Evolutionary conservation across 1,140 invertebrate species (phyloP).

Genomic region (Notospermus geniculatus): DNA sequence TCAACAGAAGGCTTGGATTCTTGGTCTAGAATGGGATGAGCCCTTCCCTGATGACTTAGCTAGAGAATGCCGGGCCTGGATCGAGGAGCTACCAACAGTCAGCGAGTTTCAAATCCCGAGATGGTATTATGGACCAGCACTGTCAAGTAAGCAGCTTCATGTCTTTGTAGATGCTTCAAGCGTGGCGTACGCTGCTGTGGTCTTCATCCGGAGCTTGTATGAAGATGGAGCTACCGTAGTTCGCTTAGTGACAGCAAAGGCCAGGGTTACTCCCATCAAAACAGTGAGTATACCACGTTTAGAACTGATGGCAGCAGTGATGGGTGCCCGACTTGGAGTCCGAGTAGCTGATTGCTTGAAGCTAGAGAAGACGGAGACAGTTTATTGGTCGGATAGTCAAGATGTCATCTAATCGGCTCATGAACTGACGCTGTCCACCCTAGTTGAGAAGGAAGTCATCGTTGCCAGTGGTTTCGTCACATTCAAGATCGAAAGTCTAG

Average conservation of each 20-base stretch:
- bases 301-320: neutral
- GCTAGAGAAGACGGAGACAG: too few relatives aligned
- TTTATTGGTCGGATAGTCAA: too few relatives aligned
- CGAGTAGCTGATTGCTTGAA: too few relatives aligned
- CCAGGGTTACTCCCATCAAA: neutral
- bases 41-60: neutral
- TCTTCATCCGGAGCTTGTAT: neutral
- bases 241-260: neutral
- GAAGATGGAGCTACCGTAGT: neutral
- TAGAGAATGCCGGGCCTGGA: neutral
- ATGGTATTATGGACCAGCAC: neutral
- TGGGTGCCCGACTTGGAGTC: neutral
- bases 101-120: neutral
- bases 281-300: neutral
- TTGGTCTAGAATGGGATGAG: slow-evolving; percentile 1
- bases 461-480: too few relatives aligned
- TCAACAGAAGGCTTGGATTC: neutral
- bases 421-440: too few relatives aligned
- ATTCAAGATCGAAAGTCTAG: too few relatives aligned
- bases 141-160: neutral
- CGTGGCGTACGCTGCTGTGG: neutral
- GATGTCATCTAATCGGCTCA: too few relatives aligned
- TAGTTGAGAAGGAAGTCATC: too few relatives aligned
- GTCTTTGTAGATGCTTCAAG: slow-evolving; percentile 2
- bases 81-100: neutral